Evolutionary conservation across 35 echinoderm and acorn worm species (phyloP).

Genomic region (Apostichopus parvimensis): DNA sequence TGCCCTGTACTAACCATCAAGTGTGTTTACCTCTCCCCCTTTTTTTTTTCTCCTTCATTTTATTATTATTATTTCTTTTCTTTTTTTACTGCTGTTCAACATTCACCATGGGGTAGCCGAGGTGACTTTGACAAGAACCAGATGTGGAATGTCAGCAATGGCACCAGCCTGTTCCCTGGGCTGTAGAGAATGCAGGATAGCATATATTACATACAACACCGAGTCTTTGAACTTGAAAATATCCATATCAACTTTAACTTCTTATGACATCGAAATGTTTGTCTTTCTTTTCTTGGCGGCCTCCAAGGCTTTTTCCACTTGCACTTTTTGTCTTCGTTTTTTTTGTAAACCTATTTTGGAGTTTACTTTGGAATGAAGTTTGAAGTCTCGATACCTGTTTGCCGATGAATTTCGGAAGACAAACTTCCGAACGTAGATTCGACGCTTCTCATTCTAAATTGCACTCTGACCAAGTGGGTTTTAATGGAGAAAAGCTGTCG

Average conservation of each 20-base stretch:
- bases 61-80: neutral
- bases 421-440: no score
- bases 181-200: constrained; percentile 16
- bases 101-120: constrained; percentile 31
- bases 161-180: neutral
- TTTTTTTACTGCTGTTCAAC: neutral
- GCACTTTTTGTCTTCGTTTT: no score
- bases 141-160: constrained; percentile 40
- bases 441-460: no score
- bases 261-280: no score
- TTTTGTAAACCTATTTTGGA: no score
- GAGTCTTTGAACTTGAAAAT: neutral
- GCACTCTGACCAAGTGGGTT: no score
- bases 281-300: no score
- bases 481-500: no score
- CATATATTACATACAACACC: neutral
- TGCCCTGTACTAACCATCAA: neutral
- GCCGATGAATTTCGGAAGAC: no score
- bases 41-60: constrained; percentile 1
- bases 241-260: neutral
- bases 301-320: no score
- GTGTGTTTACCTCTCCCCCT: neutral
- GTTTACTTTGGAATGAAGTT: no score
- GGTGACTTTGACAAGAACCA: constrained; percentile 23
- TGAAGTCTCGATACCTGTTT: no score